Evolutionary conservation across 2,888 invertebrate genomes (phyloP).

Genomic region (Drosophila nr. fundita): DNA sequence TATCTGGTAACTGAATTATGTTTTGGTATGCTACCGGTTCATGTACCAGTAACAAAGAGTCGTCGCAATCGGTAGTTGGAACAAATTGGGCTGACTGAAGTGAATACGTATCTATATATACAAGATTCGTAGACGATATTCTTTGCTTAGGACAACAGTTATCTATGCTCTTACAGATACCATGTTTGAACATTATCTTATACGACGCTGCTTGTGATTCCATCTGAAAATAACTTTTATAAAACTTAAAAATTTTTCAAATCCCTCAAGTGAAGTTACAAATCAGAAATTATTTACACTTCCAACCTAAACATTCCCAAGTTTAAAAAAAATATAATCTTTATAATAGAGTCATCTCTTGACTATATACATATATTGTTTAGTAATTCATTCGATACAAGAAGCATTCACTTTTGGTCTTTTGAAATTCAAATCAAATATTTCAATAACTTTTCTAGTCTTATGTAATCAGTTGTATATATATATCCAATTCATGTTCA

Average conservation of each 20-base stretch:
- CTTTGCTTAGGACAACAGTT: too few species aligned
- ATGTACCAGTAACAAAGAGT: too few species aligned
- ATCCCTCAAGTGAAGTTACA: neutral
- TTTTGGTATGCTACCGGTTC: too few species aligned
- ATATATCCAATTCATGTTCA: neutral
- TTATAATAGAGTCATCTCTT: neutral
- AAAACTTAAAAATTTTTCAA: neutral
- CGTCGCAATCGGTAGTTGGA: too few species aligned
- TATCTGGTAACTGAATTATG: too few species aligned
- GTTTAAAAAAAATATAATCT: neutral
- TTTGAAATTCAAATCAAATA: neutral
- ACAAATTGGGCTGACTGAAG: too few species aligned
- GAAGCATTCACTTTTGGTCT: neutral
- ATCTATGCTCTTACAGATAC: too few species aligned
- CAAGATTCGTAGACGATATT: too few species aligned
- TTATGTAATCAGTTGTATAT: neutral
- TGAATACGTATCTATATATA: too few species aligned
- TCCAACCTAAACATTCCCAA: neutral
- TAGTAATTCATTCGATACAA: neutral
- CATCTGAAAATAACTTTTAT: too few species aligned
- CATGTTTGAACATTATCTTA: too few species aligned
- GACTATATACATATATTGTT: neutral
- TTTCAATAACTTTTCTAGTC: neutral
- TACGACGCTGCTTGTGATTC: too few species aligned
- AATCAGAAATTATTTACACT: neutral